Conservation (phyloP, 2,888 invertebrate genomes). For the Metalampra italica region DNA sequence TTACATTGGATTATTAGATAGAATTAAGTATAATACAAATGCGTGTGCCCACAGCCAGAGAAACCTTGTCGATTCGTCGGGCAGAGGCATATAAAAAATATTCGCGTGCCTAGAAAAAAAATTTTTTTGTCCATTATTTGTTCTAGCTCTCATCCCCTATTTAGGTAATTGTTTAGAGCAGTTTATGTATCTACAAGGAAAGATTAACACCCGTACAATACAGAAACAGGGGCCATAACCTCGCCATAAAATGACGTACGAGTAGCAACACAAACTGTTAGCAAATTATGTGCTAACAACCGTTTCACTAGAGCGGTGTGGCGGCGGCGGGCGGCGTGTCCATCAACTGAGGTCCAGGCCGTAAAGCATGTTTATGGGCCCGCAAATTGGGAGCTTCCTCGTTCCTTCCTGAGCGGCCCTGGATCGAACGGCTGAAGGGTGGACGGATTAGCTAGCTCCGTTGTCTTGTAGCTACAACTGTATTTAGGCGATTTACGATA, state of each 20-base stretch:
- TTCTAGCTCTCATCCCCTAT: too few species aligned
- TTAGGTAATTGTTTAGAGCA: too few species aligned
- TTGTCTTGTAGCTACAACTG: too few species aligned
- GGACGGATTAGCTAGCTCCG: neutral
- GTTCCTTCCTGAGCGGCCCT: constrained; percentile 6
- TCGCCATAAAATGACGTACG: too few species aligned
- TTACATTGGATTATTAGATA: too few species aligned
- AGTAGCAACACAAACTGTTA: neutral
- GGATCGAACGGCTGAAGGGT: constrained; percentile 1
- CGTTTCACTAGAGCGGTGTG: neutral
- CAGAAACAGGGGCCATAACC: neutral
- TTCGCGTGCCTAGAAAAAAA: too few species aligned
- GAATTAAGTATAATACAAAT: too few species aligned
- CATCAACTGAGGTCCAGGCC: constrained; percentile 9
- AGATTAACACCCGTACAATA: neutral
- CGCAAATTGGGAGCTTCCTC: constrained; percentile 10
- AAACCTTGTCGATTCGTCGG: too few species aligned
- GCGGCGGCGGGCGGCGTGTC: constrained; percentile 2
- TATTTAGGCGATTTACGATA: too few species aligned
- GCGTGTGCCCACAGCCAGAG: too few species aligned
- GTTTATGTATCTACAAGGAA: neutral
- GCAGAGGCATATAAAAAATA: too few species aligned
- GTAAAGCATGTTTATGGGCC: constrained; percentile 11
- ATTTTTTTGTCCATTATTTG: too few species aligned
- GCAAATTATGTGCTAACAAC: neutral